Base-by-base conservation (phyloP, 2,113 vertebrate genomes). In the Hucho hucho region DNA sequence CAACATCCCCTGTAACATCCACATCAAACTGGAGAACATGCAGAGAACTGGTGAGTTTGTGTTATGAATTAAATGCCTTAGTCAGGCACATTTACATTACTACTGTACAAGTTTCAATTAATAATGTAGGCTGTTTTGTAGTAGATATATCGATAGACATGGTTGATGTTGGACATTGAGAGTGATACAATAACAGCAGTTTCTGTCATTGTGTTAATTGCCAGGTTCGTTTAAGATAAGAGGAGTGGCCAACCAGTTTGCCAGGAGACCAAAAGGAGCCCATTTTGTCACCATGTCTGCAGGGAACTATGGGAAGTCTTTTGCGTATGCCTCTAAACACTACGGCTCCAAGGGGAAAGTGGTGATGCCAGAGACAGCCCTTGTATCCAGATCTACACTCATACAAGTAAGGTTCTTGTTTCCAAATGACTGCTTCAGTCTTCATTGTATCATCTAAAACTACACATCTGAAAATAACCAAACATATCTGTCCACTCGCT, bases 221-320 rank as follows among this genome's bases (percentile, higher is more conserved):
- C 59, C 81, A 94, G 93, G 93, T 0, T 94, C 93, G 0, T 94
- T 94, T 80, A 94, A 94, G 83, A 92, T 94, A 67, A 86, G 93
- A 85, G 93, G 93, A 7, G 92, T 94, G 28, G 91, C 93, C 67
- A 93, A 92, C 89, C 93, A 94, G 83, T 93, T 94, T 75, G 87
- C 91, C 59, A 82, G 78, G 76, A 90, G 83, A 63, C 77, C 73
- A 0, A 72, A 64, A 4, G 91, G 80, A 0, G 89, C 82, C 12
- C 58, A 74, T 76, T 92, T 93, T 82, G 91, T 94, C 70, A 94
- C 93, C 59, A 87, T 94, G 89, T 94, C 93, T 68, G 91, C 93
- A 20, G 93, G 93, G 73, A 94, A 94, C 79, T 94, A 94, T 68
- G 93, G 93, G 73, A 94, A 93, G 75, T 85, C 93, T 4, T 94